A percentile compares a stretch with the other conserved stretches of the same genome.
Evolutionary conservation across 2,888 invertebrate genomes (phyloP).

Genomic region (Tetheella fluctuosa): DNA sequence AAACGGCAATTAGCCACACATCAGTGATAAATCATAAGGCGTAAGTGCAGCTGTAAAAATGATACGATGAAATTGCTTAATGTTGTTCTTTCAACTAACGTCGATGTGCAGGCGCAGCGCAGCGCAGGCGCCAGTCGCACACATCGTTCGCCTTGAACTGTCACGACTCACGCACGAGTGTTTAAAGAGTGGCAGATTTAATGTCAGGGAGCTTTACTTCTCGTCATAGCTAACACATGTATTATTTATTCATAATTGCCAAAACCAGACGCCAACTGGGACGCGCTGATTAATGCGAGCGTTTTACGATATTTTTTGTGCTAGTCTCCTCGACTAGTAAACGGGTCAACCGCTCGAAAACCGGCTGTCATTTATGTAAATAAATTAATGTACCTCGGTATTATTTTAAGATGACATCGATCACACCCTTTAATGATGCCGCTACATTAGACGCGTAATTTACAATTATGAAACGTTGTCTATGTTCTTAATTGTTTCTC

Average conservation of each 20-base stretch:
- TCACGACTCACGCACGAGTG: too few relatives aligned
- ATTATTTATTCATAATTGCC: constrained; percentile 54
- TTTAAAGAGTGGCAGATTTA: constrained; percentile 69
- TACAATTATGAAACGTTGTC: neutral
- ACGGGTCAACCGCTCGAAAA: constrained; percentile 51
- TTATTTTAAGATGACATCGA: constrained; percentile 35
- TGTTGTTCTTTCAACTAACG: constrained; percentile 38
- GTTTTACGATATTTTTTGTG: constrained; percentile 54
- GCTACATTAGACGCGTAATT: constrained; percentile 12
- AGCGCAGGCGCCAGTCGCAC: constrained; percentile 50
- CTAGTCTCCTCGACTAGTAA: constrained; percentile 46
- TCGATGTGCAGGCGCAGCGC: constrained; percentile 8
- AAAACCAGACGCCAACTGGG: constrained; percentile 67
- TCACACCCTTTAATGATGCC: constrained; percentile 26
- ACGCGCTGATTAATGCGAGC: constrained; percentile 54
- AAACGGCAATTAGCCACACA: constrained; percentile 47
- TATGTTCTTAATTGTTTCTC: neutral
- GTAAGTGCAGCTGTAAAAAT: constrained; percentile 75
- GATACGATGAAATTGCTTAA: constrained; percentile 59
- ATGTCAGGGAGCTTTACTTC: constrained; percentile 52
- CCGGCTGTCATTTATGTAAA: constrained; percentile 51
- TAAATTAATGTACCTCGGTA: constrained; percentile 22
- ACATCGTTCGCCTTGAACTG: constrained; percentile 65
- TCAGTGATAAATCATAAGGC: constrained; percentile 50
- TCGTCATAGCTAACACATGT: constrained; percentile 11